These are phyloP conservation scores for Oophaga sylvatica DNA, from an alignment of 2,797 vertebrate species.

Conservation along the genomic window DNA sequence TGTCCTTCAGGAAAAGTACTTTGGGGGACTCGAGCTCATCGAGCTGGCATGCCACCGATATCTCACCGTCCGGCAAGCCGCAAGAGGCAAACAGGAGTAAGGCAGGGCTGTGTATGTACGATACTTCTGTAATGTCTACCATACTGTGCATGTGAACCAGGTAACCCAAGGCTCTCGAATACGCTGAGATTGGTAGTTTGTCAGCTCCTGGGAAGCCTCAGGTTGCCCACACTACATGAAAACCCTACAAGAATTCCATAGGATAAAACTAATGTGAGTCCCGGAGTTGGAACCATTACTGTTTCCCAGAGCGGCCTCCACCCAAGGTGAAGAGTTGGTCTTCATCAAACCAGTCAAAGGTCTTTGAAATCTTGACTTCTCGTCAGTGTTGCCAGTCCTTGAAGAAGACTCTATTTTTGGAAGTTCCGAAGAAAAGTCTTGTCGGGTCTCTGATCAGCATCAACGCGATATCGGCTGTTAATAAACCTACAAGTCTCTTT, in stretches of 20 bases:
- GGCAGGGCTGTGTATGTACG: not conserved
- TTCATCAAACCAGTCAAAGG: not conserved
- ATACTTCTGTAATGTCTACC: conserved; percentile 64
- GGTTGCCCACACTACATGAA: not conserved
- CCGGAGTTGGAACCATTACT: not conserved
- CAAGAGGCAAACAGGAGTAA: conserved; percentile 48
- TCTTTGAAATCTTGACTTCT: not conserved
- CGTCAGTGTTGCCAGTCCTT: too few relatives aligned
- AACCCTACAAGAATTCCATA: not conserved
- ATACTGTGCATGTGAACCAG: conserved; percentile 73
- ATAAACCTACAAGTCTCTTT: not conserved
- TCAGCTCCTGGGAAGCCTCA: not conserved
- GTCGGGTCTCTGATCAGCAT: not conserved
- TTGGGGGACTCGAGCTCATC: conserved; percentile 90
- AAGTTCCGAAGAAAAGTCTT: not conserved
- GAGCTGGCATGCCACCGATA: conserved; percentile 87
- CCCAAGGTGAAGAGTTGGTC: not conserved
- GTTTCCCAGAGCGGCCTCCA: not conserved
- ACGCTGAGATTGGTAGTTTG: not conserved
- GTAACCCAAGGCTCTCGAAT: not conserved
- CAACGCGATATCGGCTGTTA: not conserved
- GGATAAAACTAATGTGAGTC: not conserved
- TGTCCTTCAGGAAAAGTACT: conserved; percentile 81
- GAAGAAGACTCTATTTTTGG: too few relatives aligned
- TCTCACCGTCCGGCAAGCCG: conserved; percentile 66